Base-by-base conservation (phyloP, 2,888 invertebrate species). In the Hydropsyche betteni region DNA sequence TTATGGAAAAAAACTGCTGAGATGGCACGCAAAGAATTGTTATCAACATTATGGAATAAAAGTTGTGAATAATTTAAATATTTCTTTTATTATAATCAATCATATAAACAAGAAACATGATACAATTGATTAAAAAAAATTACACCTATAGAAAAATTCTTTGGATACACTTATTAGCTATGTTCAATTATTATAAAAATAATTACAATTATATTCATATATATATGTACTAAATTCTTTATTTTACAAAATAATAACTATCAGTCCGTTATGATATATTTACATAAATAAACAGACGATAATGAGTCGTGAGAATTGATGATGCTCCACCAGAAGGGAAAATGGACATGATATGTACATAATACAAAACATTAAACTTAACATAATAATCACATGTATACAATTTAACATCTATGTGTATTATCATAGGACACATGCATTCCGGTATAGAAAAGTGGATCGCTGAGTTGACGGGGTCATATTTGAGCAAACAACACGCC, bases 71-170 rank as follows among this genome's bases (percentile, higher is more conserved):
- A 33, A 64, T 8, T 64, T 64, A 64, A 64, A n/a, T 33, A 64
- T 64, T 64, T 58, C 58, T 58, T 64, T 64, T 64, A 64, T 64
- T 64, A 64, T 10, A 34, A 33, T 36, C 64, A 64, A 64, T 64
- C 64, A 64, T 64, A 64, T 64, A 36, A 64, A 64, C 36, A 64
- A 12, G 34, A 64, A 44, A 64, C 34, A 36, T 64, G 10, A 33
- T 64, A 64, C 64, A 36, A 64, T 12, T 6, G 24, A 64, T 8
- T 64, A 36, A 12, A 33, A 64, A 33, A 16, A 61, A 44, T 44
- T 61, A 61, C 61, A 61, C 12, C 61, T 33, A 61, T 16, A 16
- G 6, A 24, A 16, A 61, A 61, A 8, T 61, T 61, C 61, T 61
- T 61, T 61, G 61, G 61, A 61, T 64, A 64, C 34, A 64, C 64